Evolutionary conservation across 2,797 vertebrate genomes (phyloP).

Genomic region (Tapirus indicus): DNA sequence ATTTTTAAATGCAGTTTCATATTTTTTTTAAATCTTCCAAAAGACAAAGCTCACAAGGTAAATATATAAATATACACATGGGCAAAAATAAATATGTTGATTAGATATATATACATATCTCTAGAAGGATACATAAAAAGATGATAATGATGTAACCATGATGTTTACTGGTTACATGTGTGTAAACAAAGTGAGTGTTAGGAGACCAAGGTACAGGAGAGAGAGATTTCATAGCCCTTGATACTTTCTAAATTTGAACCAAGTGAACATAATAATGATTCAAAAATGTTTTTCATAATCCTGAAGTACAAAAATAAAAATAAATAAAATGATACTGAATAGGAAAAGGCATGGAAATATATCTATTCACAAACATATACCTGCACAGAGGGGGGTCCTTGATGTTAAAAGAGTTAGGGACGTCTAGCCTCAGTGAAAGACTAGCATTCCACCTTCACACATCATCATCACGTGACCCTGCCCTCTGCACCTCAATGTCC

Average conservation of each 20-base stretch:
- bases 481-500: not conserved
- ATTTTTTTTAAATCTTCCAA: not conserved
- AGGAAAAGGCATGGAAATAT: not conserved
- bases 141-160: not conserved
- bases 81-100: not conserved
- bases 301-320: slow-evolving; percentile 55
- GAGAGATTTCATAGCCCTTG: not conserved
- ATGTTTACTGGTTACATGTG: not conserved
- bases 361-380: not conserved
- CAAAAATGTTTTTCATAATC: not conserved
- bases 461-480: not conserved
- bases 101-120: not conserved
- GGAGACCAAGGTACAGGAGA: not conserved
- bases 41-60: not conserved
- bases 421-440: not conserved
- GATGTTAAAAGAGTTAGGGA: not conserved
- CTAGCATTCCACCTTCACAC: not conserved
- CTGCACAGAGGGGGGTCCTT: not conserved
- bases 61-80: not conserved
- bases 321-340: not conserved
- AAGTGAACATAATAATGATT: not conserved
- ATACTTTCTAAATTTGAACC: not conserved
- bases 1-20: not conserved
- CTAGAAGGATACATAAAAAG: not conserved
- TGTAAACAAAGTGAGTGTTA: not conserved